Evolutionary conservation across 2,888 invertebrate species (phyloP), one percentile per base, ranked within the genome.

Genomic region (Flexamia atlantica): DNA sequence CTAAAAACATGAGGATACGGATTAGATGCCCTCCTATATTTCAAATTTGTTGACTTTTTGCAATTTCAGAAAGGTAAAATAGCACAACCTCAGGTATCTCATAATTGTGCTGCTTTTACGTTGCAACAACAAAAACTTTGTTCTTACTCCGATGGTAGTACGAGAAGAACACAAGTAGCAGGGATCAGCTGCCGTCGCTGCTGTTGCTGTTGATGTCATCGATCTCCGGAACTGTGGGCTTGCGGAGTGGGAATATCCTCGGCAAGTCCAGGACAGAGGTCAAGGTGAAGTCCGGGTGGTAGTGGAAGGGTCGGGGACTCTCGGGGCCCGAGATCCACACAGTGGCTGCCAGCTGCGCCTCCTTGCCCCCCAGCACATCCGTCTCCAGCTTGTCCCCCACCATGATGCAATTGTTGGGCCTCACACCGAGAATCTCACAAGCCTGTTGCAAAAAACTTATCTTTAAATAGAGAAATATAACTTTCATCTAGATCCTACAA

Each of bases 381-480:
- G 97, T 97, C 90, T 97, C 96, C 87, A 97, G 90, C 89, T 96
- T 96, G 89, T 97, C 97, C 72, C 97, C 97, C 88, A 97, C 94
- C 96, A 97, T 97, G 88, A 96, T 92, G 90, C 96, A 97, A 87
- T 94, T 93, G 83, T 92, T 91, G 0, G 97, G 95, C 89, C 94
- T 92, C 25, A 97, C 95, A 86, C 93, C 93, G 84, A 97, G 93
- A 89, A 93, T 92, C 88, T 94, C 93, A 91, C 96, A 97, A 40
- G 96, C 97, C 88, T 95, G 94, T 46, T 4, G 46, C 4, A 36
- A 36, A 36, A n/a, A n/a, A n/a, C n/a, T n/a, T n/a, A n/a, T n/a
- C n/a, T n/a, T n/a, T n/a, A n/a, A n/a, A n/a, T n/a, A n/a, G n/a
- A n/a, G n/a, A n/a, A n/a, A n/a, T n/a, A n/a, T n/a, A n/a, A n/a